Conservation (phyloP, 2,113 vertebrate genomes). For the Pica pica region DNA sequence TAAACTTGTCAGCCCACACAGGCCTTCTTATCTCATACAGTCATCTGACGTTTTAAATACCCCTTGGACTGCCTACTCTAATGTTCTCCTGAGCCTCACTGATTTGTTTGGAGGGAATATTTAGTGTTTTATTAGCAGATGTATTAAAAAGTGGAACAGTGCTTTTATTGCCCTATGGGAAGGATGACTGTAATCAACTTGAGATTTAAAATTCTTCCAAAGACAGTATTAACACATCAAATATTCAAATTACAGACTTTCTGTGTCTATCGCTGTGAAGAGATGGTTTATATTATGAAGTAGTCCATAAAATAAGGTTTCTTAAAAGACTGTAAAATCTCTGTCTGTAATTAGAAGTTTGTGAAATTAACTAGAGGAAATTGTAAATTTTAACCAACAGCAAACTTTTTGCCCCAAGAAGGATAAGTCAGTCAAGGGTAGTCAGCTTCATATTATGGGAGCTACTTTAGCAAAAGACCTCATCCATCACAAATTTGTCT, state of each 20-base stretch:
- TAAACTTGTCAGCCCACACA: conserved; percentile 13
- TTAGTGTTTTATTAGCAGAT: neutral
- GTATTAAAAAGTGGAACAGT: neutral
- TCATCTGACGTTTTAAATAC: conserved; percentile 19
- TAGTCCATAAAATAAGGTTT: neutral
- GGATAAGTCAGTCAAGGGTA: neutral
- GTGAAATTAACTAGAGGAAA: neutral
- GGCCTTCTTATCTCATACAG: neutral
- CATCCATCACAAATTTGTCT: neutral
- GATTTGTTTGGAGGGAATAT: neutral
- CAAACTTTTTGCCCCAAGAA: neutral
- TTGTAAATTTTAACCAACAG: neutral
- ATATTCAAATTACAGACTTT: neutral
- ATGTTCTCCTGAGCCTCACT: neutral
- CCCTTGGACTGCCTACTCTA: neutral
- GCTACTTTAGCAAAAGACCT: neutral
- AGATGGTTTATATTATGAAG: neutral
- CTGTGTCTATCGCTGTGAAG: neutral
- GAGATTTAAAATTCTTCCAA: neutral
- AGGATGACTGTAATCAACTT: neutral
- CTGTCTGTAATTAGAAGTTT: neutral
- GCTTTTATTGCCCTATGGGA: neutral
- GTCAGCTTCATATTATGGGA: neutral
- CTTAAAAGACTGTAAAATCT: neutral
- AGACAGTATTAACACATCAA: neutral